These are phyloP conservation scores for Drosophila pruinosa DNA, from an alignment of 1,140 invertebrate species.

Conservation along the genomic window DNA sequence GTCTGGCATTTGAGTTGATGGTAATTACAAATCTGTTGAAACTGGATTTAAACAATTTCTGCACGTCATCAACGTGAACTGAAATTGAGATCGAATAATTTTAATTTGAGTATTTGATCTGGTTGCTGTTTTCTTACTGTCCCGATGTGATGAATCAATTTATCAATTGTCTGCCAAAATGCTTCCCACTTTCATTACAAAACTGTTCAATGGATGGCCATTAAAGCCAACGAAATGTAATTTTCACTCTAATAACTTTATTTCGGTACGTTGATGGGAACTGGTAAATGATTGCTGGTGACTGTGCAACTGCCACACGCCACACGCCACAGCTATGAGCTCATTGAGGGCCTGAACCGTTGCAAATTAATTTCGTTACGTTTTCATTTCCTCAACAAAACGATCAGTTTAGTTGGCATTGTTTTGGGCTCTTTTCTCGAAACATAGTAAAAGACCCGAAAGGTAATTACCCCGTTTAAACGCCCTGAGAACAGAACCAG, in stretches of 20 bases:
- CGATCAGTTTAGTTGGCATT: slow-evolving; percentile 50
- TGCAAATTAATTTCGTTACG: slow-evolving; percentile 77
- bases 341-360: slow-evolving; percentile 58
- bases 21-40: slow-evolving; percentile 63
- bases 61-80: slow-evolving; percentile 62
- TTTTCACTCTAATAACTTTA: slow-evolving; percentile 73
- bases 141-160: slow-evolving; percentile 37
- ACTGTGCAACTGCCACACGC: slow-evolving; percentile 60
- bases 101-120: slow-evolving; percentile 16
- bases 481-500: slow-evolving; percentile 63
- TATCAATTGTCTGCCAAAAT: slow-evolving; percentile 40
- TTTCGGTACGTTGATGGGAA: slow-evolving; percentile 22
- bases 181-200: slow-evolving; percentile 22
- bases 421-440: slow-evolving; percentile 15
- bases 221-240: slow-evolving; percentile 47
- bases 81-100: slow-evolving; percentile 61
- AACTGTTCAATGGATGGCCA: slow-evolving; percentile 43
- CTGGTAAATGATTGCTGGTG: slow-evolving; percentile 23
- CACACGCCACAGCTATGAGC: slow-evolving; percentile 51
- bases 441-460: slow-evolving; percentile 43
- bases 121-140: slow-evolving; percentile 11
- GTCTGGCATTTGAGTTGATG: slow-evolving; percentile 49
- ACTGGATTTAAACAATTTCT: slow-evolving; percentile 48
- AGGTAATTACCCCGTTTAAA: slow-evolving; percentile 73
- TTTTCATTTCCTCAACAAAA: slow-evolving; percentile 78